phyloP scores from a whole-genome alignment of 2,797 vertebrate species.

The Neosilurus mollespiculum region DNA sequence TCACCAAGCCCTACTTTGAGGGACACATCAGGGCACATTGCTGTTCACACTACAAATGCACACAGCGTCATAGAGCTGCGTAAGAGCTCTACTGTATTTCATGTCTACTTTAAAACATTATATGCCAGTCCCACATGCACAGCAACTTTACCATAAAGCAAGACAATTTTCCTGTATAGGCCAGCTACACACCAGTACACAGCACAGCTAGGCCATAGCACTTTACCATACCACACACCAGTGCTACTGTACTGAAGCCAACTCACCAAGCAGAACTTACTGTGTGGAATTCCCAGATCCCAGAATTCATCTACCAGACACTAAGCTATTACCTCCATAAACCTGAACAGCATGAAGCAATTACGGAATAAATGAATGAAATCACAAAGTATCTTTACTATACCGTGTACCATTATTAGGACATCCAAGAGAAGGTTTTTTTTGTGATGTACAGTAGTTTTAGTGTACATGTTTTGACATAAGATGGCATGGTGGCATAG shows the following conservation, averaged over 20 bases:
- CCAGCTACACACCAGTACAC: not conserved
- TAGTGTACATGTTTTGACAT: not conserved
- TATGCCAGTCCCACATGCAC: not conserved
- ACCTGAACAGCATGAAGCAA: not conserved
- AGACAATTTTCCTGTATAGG: not conserved
- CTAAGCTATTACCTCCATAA: not conserved
- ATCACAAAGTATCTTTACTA: not conserved
- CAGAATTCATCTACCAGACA: not conserved
- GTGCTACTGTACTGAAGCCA: not conserved
- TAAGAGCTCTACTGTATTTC: not conserved
- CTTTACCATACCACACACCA: not conserved
- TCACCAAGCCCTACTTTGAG: not conserved
- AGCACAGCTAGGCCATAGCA: not conserved
- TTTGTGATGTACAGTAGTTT: not conserved
- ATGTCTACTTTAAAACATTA: not conserved
- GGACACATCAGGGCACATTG: not conserved
- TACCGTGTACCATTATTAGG: not conserved
- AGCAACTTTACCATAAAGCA: not conserved
- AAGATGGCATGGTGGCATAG: too few relatives aligned
- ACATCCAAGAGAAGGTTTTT: not conserved
- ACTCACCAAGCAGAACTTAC: not conserved
- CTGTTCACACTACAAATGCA: not conserved
- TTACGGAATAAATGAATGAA: not conserved
- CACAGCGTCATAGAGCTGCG: too few relatives aligned
- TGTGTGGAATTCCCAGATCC: not conserved